Evolutionary conservation across 2,888 invertebrate genomes (phyloP).

Genomic region (Sinotaia quadrata): DNA sequence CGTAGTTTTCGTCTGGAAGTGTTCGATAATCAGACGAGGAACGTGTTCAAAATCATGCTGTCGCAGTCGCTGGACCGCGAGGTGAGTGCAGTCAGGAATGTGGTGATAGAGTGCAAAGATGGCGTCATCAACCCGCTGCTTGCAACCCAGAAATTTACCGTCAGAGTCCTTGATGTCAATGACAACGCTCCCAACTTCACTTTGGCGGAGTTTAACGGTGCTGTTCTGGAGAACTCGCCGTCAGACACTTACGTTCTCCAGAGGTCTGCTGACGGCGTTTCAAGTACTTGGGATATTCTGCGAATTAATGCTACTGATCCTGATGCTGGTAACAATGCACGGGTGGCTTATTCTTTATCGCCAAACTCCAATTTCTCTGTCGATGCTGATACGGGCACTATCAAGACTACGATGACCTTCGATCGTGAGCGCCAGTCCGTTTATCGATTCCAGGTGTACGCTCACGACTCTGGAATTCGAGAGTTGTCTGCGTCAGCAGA

Average conservation of each 20-base stretch:
- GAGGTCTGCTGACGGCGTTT: slow-evolving; percentile 86
- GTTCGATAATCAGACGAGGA: slow-evolving; percentile 30
- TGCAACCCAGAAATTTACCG: slow-evolving; percentile 31
- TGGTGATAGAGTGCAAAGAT: slow-evolving; percentile 44
- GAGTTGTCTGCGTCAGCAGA: slow-evolving; percentile 79
- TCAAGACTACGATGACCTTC: slow-evolving; percentile 86
- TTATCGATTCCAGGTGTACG: slow-evolving; percentile 81
- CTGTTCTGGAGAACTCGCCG: slow-evolving; percentile 35
- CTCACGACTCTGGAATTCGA: slow-evolving; percentile 52
- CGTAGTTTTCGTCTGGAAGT: slow-evolving; percentile 38
- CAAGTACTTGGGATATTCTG: slow-evolving; percentile 17
- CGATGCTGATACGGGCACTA: slow-evolving; percentile 85
- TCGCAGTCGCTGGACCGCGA: slow-evolving; percentile 42
- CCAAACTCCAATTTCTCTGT: slow-evolving; percentile 81
- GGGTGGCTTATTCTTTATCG: slow-evolving; percentile 69
- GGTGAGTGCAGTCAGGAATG: slow-evolving; percentile 29
- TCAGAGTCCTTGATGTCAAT: slow-evolving; percentile 41
- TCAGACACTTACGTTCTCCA: slow-evolving; percentile 17
- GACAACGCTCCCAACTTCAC: slow-evolving; percentile 43
- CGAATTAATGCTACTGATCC: slow-evolving; percentile 84
- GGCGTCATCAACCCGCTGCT: slow-evolving; percentile 35
- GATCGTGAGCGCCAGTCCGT: slow-evolving; percentile 82
- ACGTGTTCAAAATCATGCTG: slow-evolving; percentile 42
- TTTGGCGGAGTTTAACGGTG: slow-evolving; percentile 17
- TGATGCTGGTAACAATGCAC: slow-evolving; percentile 85